phyloP scores from a whole-genome alignment of 92 coral and sea anemone genomes.

The Galaxea fascicularis region DNA sequence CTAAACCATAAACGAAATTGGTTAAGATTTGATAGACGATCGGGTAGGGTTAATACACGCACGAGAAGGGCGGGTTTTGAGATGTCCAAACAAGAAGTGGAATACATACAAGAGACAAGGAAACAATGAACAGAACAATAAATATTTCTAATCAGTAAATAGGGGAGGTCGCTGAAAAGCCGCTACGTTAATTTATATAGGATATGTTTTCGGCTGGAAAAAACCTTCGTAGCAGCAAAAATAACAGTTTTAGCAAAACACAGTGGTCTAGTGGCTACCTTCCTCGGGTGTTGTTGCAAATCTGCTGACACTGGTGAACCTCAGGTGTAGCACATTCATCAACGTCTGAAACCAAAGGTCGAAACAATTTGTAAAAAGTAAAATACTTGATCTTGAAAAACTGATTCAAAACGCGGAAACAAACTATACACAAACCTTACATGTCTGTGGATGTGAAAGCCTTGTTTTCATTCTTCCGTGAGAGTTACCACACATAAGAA shows the following conservation, averaged over 20 bases:
- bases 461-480: too few relatives aligned
- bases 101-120: too few relatives aligned
- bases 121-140: too few relatives aligned
- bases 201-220: too few relatives aligned
- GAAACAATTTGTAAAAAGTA: neutral
- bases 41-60: neutral
- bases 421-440: too few relatives aligned
- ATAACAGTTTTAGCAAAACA: too few relatives aligned
- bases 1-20: slow-evolving; percentile 40
- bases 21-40: neutral
- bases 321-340: slow-evolving; percentile 76
- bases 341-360: slow-evolving; percentile 54
- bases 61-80: neutral
- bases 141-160: too few relatives aligned
- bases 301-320: slow-evolving; percentile 74
- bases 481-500: too few relatives aligned
- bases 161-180: too few relatives aligned
- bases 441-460: too few relatives aligned
- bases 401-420: too few relatives aligned
- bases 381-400: neutral
- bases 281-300: slow-evolving; percentile 87
- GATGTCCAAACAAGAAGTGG: neutral
- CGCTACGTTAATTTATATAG: too few relatives aligned
- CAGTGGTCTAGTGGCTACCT: slow-evolving; percentile 55
- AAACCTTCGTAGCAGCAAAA: neutral